phyloP scores from a whole-genome alignment of 1,140 invertebrate species.

The Zaprionus lachaisei region DNA sequence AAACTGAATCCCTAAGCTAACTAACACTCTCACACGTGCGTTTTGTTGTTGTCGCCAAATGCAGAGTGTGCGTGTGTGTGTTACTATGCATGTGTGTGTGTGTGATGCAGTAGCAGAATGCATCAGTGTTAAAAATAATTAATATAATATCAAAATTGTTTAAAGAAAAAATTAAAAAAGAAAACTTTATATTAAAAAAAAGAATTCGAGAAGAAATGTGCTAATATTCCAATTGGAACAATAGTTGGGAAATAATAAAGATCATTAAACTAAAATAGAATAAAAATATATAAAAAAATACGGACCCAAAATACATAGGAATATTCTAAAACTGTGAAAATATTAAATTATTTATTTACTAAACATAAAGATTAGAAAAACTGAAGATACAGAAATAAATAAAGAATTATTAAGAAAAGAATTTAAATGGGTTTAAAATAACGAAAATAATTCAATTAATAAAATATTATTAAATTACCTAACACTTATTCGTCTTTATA shows the following conservation, averaged over 20 bases:
- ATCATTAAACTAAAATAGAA: neutral
- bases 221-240: neutral
- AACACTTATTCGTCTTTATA: no score
- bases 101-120: constrained; percentile 14
- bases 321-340: neutral
- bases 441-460: neutral
- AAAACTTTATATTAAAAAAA: no score
- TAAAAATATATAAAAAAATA: neutral
- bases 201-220: neutral
- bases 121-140: neutral
- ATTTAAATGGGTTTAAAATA: neutral
- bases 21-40: constrained; percentile 30
- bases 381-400: neutral
- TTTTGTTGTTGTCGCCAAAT: constrained; percentile 20
- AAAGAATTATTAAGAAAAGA: neutral
- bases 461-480: neutral
- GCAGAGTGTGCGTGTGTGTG: constrained; percentile 16
- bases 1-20: constrained; percentile 28
- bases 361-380: neutral
- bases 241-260: neutral
- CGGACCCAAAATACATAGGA: neutral
- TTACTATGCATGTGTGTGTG: constrained; percentile 12
- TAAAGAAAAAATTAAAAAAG: neutral
- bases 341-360: neutral
- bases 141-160: neutral